Conservation (phyloP, 2,797 vertebrate genomes). For the Galagoides demidoff region DNA sequence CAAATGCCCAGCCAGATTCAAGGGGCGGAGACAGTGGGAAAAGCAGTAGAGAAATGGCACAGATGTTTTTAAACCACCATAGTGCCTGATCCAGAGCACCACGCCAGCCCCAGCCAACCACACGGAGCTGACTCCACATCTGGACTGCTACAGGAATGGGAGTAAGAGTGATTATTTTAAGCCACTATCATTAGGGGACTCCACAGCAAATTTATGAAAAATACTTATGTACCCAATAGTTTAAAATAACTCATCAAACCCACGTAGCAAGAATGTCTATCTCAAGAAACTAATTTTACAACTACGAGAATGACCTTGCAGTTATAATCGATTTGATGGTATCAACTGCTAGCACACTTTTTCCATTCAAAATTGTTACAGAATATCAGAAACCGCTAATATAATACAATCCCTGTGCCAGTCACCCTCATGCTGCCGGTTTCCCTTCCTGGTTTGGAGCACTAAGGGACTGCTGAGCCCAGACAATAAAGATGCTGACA, state of each 20-base stretch:
- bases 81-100: not conserved
- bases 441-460: not conserved
- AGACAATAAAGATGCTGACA: slow-evolving; percentile 21
- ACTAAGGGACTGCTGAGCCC: not conserved
- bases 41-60: not conserved
- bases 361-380: not conserved
- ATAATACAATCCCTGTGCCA: not conserved
- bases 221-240: not conserved
- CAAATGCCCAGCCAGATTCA: not conserved
- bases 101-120: not conserved
- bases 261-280: not conserved
- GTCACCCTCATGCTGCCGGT: not conserved
- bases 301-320: not conserved
- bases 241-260: not conserved
- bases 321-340: not conserved
- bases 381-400: not conserved
- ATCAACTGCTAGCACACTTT: not conserved
- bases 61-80: not conserved
- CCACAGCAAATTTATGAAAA: not conserved
- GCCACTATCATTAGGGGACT: not conserved
- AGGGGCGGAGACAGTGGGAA: not conserved
- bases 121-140: not conserved
- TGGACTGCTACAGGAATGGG: not conserved
- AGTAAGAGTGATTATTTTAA: not conserved
- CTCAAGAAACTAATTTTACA: slow-evolving; percentile 19